phyloP scores from a whole-genome alignment of 2,113 vertebrate species.

The Rallus limicola region DNA sequence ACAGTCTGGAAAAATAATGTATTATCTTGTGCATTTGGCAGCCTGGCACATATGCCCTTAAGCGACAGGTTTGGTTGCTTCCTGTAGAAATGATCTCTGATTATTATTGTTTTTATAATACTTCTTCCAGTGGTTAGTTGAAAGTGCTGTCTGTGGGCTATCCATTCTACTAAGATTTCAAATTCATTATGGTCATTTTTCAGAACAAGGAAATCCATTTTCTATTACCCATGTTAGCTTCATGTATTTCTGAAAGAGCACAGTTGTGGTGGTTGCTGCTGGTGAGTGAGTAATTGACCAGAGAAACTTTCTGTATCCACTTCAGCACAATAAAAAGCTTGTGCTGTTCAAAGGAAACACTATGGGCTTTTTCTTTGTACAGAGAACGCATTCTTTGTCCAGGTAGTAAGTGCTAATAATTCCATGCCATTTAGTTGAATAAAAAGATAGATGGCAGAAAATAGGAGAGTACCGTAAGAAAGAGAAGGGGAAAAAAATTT shows the following conservation, averaged over 20 bases:
- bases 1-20: not conserved
- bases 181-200: slow-evolving; percentile 52
- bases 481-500: not conserved
- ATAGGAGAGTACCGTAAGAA: not conserved
- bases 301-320: slow-evolving; percentile 33
- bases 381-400: slow-evolving; percentile 39
- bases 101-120: slow-evolving; percentile 30
- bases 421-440: slow-evolving; percentile 22
- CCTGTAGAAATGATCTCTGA: not conserved
- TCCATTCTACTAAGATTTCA: slow-evolving; percentile 18
- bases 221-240: slow-evolving; percentile 22
- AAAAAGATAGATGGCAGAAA: slow-evolving; percentile 37
- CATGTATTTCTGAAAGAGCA: slow-evolving; percentile 12
- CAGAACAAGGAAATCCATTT: slow-evolving; percentile 47
- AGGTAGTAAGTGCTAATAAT: slow-evolving; percentile 40
- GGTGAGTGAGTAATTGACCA: slow-evolving; percentile 43
- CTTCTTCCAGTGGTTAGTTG: not conserved
- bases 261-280: not conserved
- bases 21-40: not conserved
- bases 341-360: slow-evolving; percentile 24
- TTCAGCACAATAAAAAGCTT: not conserved
- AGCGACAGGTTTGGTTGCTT: not conserved
- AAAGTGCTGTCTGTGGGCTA: slow-evolving; percentile 19
- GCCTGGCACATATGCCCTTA: not conserved
- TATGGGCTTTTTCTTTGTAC: slow-evolving; percentile 10